Base-by-base conservation (phyloP, 2,113 vertebrate genomes). In the Vidua macroura region DNA sequence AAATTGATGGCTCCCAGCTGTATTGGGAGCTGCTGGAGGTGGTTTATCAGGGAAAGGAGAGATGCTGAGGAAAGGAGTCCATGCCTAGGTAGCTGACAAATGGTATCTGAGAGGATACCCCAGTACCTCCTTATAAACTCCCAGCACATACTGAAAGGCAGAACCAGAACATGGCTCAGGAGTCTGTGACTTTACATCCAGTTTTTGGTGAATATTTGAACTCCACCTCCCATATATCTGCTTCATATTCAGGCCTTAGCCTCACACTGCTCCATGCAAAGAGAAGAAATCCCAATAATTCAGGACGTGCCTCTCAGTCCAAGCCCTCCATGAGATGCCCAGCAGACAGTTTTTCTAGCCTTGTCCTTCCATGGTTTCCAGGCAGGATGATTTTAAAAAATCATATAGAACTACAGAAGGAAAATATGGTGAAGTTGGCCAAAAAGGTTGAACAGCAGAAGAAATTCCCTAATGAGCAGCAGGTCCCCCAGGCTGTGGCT, bases 1-100 rank as follows among this genome's bases (percentile, higher is more conserved):
- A 22, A 18, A n/a, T 1, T 0, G 0, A 9, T 19, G 15, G 3
- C 20, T 23, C 30, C 28, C 56, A 86, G 52, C 22, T 70, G 62
- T 16, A 43, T 0, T 3, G 16, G 28, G 56, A 74, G 30, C 49
- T 39, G 10, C 19, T 43, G 48, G 0, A 21, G 56, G 22, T 4
- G 77, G 27, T 12, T 66, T 24, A 8, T 11, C 9, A 51, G 19
- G 22, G 25, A 30, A 59, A 63, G 27, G 44, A 66, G 35, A 78
- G 43, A 64, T 59, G 37, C 15, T 88, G 53, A 68, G 53, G 25
- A 28, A 66, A 62, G 14, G 10, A 75, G 15, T 11, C 35, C 31
- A 3, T 11, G 15, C 27, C 30, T 43, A 2, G 8, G 16, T 10
- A 46, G 15, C 6, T 41, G n/a, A 12, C 19, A 79, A 82, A 9